Evolutionary conservation across 92 coral and sea anemone genomes (phyloP).

Genomic region (Heteractis magnifica): DNA sequence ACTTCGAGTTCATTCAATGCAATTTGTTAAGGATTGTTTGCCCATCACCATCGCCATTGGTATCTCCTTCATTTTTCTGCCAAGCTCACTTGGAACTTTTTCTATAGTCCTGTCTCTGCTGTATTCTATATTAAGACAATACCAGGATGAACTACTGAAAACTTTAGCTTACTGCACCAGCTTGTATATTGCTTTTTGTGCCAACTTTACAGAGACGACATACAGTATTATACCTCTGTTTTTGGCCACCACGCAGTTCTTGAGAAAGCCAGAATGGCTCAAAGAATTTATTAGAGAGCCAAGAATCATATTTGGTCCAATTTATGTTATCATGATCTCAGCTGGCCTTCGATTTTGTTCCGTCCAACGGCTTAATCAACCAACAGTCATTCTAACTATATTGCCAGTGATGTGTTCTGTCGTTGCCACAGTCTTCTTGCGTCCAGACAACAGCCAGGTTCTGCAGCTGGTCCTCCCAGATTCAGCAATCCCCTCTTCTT

Average conservation of each 20-base stretch:
- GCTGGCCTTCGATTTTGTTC: slow-evolving; percentile 27
- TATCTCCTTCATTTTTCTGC: neutral
- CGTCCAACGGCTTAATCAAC: neutral
- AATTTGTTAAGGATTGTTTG: slow-evolving; percentile 15
- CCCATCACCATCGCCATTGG: neutral
- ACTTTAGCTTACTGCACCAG: slow-evolving; percentile 1
- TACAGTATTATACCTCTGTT: slow-evolving; percentile 26
- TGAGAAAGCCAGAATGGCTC: slow-evolving; percentile 36
- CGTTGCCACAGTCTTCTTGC: slow-evolving; percentile 50
- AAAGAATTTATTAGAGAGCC: slow-evolving; percentile 28
- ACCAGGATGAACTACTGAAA: slow-evolving; percentile 23
- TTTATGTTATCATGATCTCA: slow-evolving; percentile 25
- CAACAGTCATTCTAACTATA: neutral
- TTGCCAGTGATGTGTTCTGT: slow-evolving; percentile 29
- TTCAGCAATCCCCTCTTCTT: slow-evolving; percentile 24
- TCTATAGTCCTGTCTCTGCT: slow-evolving; percentile 8
- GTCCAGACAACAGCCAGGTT: slow-evolving; percentile 51
- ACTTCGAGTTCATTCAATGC: slow-evolving; percentile 13
- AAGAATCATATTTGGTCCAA: slow-evolving; percentile 57
- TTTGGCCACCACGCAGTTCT: slow-evolving; percentile 49
- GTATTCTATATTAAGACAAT: neutral
- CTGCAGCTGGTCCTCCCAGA: slow-evolving; percentile 37
- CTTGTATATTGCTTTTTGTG: slow-evolving; percentile 11
- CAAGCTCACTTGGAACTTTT: neutral
- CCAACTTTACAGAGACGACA: slow-evolving; percentile 11